Conservation (phyloP, 2,113 vertebrate species). For the Apteryx mantelli region DNA sequence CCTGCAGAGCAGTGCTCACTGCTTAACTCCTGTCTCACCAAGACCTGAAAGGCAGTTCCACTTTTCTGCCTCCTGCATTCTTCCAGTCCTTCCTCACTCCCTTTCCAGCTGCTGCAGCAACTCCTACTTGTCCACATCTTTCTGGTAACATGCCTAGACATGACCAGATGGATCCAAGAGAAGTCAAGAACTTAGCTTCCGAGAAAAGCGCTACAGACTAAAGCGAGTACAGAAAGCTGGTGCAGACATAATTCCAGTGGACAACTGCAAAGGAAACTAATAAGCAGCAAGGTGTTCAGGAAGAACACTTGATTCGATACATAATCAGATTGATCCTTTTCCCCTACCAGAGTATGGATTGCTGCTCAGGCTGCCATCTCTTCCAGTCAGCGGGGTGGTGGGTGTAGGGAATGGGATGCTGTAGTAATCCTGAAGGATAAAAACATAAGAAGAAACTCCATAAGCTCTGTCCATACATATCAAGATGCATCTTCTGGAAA, state of each 20-base stretch:
- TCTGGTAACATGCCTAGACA: background rate
- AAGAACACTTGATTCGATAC: background rate
- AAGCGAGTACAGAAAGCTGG: background rate
- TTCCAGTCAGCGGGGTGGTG: conserved; percentile 91
- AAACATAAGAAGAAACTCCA: background rate
- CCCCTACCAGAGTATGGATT: conserved; percentile 94
- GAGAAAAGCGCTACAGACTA: background rate
- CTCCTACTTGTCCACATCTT: background rate
- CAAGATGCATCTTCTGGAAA: background rate
- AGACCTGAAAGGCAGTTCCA: background rate
- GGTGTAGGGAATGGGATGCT: conserved; percentile 96
- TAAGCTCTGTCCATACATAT: background rate
- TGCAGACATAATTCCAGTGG: background rate
- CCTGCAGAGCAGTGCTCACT: background rate
- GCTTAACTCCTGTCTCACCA: background rate
- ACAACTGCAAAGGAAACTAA: background rate
- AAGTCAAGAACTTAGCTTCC: background rate
- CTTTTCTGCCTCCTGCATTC: background rate
- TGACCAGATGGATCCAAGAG: background rate
- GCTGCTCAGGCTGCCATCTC: conserved; percentile 91
- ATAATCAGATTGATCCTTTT: background rate
- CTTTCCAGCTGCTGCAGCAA: background rate
- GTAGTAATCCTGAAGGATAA: conserved; percentile 91
- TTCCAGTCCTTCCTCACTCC: background rate
- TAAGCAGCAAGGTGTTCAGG: background rate